phyloP scores from a whole-genome alignment of 1,140 invertebrate genomes.

The Aphaenogaster ashmeadi region DNA sequence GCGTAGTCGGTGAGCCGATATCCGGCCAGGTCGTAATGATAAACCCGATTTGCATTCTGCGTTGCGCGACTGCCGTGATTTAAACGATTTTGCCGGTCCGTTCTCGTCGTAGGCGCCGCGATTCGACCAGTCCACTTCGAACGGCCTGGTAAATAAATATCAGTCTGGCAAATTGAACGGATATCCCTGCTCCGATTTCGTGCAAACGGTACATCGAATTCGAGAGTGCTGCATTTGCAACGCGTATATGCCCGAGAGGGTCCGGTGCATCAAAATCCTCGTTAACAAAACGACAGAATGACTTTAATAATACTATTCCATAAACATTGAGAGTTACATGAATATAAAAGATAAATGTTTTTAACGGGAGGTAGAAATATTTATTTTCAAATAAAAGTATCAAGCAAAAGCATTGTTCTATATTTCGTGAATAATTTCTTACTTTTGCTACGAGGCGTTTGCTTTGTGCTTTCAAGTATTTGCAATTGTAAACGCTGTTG shows the following conservation, averaged over 20 bases:
- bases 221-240: conserved; percentile 30
- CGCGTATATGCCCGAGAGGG: background rate
- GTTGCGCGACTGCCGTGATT: conserved; percentile 29
- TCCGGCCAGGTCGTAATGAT: conserved; percentile 49
- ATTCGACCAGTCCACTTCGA: conserved; percentile 32
- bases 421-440: background rate
- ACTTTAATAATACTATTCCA: conserved; percentile 24
- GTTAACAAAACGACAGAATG: conserved; percentile 23
- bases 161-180: conserved; percentile 53
- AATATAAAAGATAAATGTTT: conserved; percentile 34
- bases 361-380: background rate
- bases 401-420: background rate
- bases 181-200: conserved; percentile 49
- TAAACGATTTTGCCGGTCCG: conserved; percentile 24
- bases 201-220: conserved; percentile 39
- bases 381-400: background rate
- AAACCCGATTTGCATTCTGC: conserved; percentile 56
- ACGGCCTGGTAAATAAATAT: conserved; percentile 48
- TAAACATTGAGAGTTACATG: conserved; percentile 2
- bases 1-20: conserved; percentile 30
- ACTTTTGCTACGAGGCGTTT: background rate
- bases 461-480: background rate
- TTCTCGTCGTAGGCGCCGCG: conserved; percentile 22
- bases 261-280: conserved; percentile 4
- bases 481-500: background rate